phyloP scores from a whole-genome alignment of 1,140 invertebrate genomes.

The Brachionus angularis region DNA sequence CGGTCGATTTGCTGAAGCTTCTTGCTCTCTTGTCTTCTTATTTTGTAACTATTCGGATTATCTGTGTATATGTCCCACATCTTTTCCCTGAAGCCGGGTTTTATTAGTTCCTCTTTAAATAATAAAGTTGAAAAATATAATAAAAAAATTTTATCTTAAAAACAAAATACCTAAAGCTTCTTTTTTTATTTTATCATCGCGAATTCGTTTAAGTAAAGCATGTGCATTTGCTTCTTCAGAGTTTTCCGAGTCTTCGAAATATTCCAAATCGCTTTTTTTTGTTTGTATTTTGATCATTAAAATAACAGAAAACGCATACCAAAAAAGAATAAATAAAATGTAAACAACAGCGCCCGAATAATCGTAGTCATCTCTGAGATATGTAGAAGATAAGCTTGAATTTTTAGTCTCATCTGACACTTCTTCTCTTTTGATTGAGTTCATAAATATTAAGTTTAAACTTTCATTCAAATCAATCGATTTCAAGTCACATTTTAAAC shows the following conservation, averaged over 20 bases:
- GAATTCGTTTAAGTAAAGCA: not conserved
- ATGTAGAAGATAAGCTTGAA: too few relatives aligned
- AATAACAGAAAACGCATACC: conserved; percentile 22
- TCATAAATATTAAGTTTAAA: too few relatives aligned
- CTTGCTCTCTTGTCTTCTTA: conserved; percentile 28
- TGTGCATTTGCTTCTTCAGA: conserved; percentile 10
- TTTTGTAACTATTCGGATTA: conserved; percentile 6
- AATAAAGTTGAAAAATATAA: not conserved
- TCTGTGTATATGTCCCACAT: conserved; percentile 39
- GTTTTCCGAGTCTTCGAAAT: not conserved
- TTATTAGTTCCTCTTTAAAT: conserved; percentile 24
- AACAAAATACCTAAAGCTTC: conserved; percentile 35
- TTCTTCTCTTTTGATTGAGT: too few relatives aligned
- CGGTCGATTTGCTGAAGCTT: conserved; percentile 30
- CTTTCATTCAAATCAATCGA: too few relatives aligned
- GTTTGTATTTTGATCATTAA: conserved; percentile 33
- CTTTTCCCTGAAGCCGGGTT: conserved; percentile 1
- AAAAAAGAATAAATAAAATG: conserved; percentile 24
- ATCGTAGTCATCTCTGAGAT: too few relatives aligned
- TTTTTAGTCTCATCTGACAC: too few relatives aligned
- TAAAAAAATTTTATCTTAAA: not conserved
- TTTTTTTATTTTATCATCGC: conserved; percentile 8
- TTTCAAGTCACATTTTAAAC: too few relatives aligned
- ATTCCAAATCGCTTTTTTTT: conserved; percentile 23
- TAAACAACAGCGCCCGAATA: conserved; percentile 14